Evolutionary conservation across 1,140 invertebrate species (phyloP), one percentile per base, ranked within the genome.

Genomic region (Bombus pascuorum): DNA sequence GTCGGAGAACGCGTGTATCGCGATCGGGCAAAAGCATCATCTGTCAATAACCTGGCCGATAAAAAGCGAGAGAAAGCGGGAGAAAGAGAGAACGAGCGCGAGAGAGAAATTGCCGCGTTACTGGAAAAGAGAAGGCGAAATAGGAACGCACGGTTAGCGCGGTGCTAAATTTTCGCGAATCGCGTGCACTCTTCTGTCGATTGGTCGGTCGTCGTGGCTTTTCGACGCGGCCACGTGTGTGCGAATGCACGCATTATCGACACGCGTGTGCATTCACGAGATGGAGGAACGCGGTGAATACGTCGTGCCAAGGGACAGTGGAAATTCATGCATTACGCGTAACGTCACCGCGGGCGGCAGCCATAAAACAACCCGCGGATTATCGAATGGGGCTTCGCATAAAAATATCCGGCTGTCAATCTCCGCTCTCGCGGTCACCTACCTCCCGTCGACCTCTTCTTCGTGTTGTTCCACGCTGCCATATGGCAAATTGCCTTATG

Each of bases 391-490:
- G 93, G 91, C 90, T 93, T 94, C 94, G 91, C 90, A 92, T 93
- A 93, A 93, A 94, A 94, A 94, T 94, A 94, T 93, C 91, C 90
- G 87, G 70, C 85, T 91, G 93, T 93, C 93, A 93, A 93, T 94
- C 91, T 82, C 72, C 75, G 53, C 59, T 62, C 32, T 9, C 68
- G 73, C 68, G 75, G 57, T 76, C 57, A 39, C 70, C 80, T 72
- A 37, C 47, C 44, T 71, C n/a, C 25, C 53, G 5, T 4, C 32
- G 42, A 42, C 47, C 71, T 47, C 39, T 13, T 71, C 42, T 59
- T 74, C 57, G 15, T 39, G 39, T 22, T 59, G 13, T 25, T 83
- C 32, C 3, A 8, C 28, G 53, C 75, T 25, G 3, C 28, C 34
- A 32, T 28, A 28, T 62, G 75, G 57, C 53, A 77, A 77, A 77